Evolutionary conservation across 2,888 invertebrate genomes (phyloP).

Genomic region (Mythimna pallens): DNA sequence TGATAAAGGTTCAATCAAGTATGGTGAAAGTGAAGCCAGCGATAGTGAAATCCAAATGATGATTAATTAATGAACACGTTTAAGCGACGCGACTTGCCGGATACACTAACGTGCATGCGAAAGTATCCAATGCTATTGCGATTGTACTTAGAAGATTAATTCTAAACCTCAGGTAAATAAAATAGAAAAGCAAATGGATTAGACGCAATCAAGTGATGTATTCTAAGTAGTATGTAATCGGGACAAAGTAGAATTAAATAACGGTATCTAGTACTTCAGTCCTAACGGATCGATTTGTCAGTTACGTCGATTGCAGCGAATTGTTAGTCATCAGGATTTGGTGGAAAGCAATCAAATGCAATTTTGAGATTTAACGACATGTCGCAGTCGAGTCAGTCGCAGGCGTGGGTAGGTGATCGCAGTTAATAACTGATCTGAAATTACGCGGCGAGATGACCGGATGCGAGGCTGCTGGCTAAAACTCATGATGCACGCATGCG

Average conservation of each 20-base stretch:
- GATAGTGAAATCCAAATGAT: conserved; percentile 59
- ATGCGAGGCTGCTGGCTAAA: no score
- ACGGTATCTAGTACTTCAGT: not conserved
- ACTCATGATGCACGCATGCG: not conserved
- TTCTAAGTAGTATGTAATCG: conserved; percentile 1
- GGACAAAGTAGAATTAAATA: not conserved
- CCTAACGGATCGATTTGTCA: conserved; percentile 9
- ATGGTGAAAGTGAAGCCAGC: conserved; percentile 56
- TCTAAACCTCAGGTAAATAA: conserved; percentile 2
- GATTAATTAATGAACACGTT: conserved; percentile 64
- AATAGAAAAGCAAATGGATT: conserved; percentile 26
- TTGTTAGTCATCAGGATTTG: conserved; percentile 13
- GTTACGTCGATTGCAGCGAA: conserved; percentile 11
- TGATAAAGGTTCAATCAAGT: conserved; percentile 47
- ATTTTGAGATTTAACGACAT: conserved; percentile 29
- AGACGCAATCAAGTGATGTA: conserved; percentile 5
- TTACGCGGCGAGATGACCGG: not conserved
- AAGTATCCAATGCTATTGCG: conserved; percentile 50
- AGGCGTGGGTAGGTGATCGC: conserved; percentile 1
- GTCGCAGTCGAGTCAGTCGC: conserved; percentile 10
- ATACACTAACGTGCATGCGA: conserved; percentile 57
- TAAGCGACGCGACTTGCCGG: conserved; percentile 49
- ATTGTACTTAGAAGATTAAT: conserved; percentile 22
- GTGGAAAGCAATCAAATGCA: conserved; percentile 46
- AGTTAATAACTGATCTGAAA: conserved; percentile 26